Conservation (phyloP, 2,888 invertebrate species). For the Ophion ellenae region DNA sequence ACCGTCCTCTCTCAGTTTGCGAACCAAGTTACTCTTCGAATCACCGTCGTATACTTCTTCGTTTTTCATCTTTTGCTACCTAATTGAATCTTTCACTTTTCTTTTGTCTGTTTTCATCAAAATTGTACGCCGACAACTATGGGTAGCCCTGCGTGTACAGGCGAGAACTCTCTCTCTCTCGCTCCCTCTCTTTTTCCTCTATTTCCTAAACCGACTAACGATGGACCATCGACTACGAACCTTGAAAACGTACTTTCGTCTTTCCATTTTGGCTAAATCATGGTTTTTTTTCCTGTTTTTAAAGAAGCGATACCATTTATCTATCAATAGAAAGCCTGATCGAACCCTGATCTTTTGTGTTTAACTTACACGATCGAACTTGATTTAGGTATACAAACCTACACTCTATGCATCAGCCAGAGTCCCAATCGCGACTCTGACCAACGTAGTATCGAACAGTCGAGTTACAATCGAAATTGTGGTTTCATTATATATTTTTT, state of each 20-base stretch:
- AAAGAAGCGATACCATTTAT: conserved; percentile 64
- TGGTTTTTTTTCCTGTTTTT: conserved; percentile 60
- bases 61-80: conserved; percentile 17
- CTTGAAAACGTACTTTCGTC: conserved; percentile 34
- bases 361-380: conserved; percentile 77
- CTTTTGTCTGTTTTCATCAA: background rate
- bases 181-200: background rate
- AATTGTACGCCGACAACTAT: conserved; percentile 51
- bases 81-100: background rate
- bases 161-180: conserved; percentile 20
- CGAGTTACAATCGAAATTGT: conserved; percentile 78
- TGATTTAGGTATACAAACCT: conserved; percentile 77
- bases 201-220: conserved; percentile 56
- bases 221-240: conserved; percentile 65
- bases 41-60: background rate
- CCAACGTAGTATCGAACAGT: conserved; percentile 77
- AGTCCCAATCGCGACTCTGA: conserved; percentile 73
- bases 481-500: conserved; percentile 68
- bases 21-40: no score
- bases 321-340: conserved; percentile 74
- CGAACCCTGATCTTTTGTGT: conserved; percentile 77
- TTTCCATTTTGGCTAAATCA: conserved; percentile 1
- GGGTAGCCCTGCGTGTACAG: conserved; percentile 52
- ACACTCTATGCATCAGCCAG: conserved; percentile 75
- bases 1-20: no score